Evolutionary conservation across 2,797 vertebrate genomes (phyloP), one percentile per base, ranked within the genome.

Genomic region (Rousettus madagascariensis): DNA sequence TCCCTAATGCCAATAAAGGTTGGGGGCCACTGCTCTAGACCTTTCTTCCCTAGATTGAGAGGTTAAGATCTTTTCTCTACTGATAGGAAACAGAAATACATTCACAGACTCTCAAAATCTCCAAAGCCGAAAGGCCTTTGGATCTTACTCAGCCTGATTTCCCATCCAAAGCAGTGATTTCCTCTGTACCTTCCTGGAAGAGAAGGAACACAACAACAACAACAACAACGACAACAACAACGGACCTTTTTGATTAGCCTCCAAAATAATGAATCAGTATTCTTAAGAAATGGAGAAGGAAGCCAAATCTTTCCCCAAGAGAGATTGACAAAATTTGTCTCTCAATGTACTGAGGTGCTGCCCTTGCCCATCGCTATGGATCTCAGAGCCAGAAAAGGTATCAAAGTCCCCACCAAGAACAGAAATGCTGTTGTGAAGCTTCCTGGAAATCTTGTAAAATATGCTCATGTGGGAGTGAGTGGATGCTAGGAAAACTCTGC

Each of bases 391-490:
- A 57, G 63, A n/a, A 30, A 66, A 77, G 79, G 78, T 66, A 69
- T 9, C 87, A 91, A 88, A 57, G 1, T 30, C 46, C 30, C 41
- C 19, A 61, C 65, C 36, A 79, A 51, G 87, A 89, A 94, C 92
- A 93, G 90, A 95, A 94, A 46, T 69, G 43, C 24, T 30, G 65
- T 92, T 86, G 79, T 92, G 78, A 57, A 30, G 94, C 95, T 78
- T 88, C 82, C 92, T 86, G 93, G 86, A 95, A 89, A 55, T 79
- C 95, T 72, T 57, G 65, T 80, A 74, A 92, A 95, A 83, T 92
- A 95, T 89, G 96, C n/a, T 82, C 80, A 63, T 41, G 96, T 95
- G 78, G 95, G 95, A 94, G 93, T 91, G 57, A 93, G 78, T 46
- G 36, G 79, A 78, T 30, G 88, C 86, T 77, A 90, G 92, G 94